A percentile compares a stretch with the other conserved stretches of the same genome.
phyloP scores from a whole-genome alignment of 2,113 vertebrate genomes.

The Sylvilagus bachmani region DNA sequence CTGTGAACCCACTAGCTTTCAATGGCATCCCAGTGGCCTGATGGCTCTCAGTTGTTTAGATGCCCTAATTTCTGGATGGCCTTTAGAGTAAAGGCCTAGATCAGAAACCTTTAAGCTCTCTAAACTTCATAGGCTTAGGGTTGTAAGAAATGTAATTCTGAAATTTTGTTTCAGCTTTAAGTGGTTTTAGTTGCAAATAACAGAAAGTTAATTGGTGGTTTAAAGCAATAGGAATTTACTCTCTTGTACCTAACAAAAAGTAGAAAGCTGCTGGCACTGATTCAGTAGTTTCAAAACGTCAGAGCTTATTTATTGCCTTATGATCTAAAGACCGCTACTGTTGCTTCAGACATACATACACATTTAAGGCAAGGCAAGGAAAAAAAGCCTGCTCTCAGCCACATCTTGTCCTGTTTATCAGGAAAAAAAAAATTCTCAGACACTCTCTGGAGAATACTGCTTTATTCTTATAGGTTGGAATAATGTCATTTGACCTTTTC shows the following conservation, averaged over 20 bases:
- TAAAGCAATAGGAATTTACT: neutral
- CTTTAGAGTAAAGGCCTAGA: neutral
- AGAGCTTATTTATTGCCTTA: neutral
- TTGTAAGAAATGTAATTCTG: neutral
- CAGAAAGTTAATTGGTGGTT: neutral
- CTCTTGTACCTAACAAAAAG: neutral
- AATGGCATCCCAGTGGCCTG: neutral
- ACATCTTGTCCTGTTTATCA: neutral
- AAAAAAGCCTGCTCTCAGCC: neutral
- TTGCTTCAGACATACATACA: neutral
- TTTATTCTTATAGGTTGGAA: constrained; percentile 4
- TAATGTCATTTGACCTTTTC: neutral
- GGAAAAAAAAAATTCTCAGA: neutral
- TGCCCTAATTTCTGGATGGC: neutral
- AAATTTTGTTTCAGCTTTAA: constrained; percentile 11
- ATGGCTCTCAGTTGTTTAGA: neutral
- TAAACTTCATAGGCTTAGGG: neutral
- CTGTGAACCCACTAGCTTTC: neutral
- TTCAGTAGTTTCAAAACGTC: constrained; percentile 31
- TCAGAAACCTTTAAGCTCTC: neutral
- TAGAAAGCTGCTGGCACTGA: neutral
- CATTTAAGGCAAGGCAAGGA: neutral
- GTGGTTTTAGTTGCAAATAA: neutral
- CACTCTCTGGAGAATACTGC: neutral
- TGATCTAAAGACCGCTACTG: neutral